Conservation (phyloP, 2,888 invertebrate genomes). For the Cremastobaeus sp. region DNA sequence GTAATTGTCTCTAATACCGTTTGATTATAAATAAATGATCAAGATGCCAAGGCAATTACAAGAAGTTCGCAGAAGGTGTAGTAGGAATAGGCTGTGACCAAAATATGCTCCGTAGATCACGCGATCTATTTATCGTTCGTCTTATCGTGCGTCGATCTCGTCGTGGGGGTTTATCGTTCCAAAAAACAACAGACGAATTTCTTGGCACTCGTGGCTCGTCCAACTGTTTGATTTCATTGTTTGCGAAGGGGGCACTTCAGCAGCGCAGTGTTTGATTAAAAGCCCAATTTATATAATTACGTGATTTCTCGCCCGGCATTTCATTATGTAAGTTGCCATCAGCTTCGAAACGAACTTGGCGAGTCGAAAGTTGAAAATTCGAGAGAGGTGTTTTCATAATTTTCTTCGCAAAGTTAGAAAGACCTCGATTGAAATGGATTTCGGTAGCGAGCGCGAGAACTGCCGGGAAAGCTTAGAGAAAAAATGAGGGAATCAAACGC, state of each 20-base stretch:
- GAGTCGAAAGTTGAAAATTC: too few species aligned
- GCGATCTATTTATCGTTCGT: slow-evolving; percentile 49
- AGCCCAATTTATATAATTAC: slow-evolving; percentile 12
- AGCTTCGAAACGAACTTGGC: too few species aligned
- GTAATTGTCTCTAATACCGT: too few species aligned
- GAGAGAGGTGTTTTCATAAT: too few species aligned
- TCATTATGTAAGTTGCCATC: slow-evolving; percentile 11
- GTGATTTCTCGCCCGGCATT: slow-evolving; percentile 4
- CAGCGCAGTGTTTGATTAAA: slow-evolving; percentile 31
- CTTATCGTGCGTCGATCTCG: slow-evolving; percentile 49
- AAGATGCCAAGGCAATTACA: slow-evolving; percentile 35
- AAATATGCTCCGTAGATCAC: slow-evolving; percentile 48
- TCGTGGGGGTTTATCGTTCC: slow-evolving; percentile 41
- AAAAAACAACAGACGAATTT: slow-evolving; percentile 52
- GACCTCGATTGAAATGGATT: too few species aligned
- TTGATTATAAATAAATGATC: slow-evolving; percentile 20
- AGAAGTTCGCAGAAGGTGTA: slow-evolving; percentile 32
- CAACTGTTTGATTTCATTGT: slow-evolving; percentile 43
- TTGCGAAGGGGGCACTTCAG: slow-evolving; percentile 33
- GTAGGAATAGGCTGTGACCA: slow-evolving; percentile 36
- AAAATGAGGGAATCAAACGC: slow-evolving; percentile 56
- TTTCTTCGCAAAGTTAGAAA: too few species aligned
- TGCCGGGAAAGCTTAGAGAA: slow-evolving; percentile 35
- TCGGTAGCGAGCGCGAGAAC: not conserved
- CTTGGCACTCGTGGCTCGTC: slow-evolving; percentile 38